Conservation (phyloP, 2,888 invertebrate species). For the Stenichneumon culpator region DNA sequence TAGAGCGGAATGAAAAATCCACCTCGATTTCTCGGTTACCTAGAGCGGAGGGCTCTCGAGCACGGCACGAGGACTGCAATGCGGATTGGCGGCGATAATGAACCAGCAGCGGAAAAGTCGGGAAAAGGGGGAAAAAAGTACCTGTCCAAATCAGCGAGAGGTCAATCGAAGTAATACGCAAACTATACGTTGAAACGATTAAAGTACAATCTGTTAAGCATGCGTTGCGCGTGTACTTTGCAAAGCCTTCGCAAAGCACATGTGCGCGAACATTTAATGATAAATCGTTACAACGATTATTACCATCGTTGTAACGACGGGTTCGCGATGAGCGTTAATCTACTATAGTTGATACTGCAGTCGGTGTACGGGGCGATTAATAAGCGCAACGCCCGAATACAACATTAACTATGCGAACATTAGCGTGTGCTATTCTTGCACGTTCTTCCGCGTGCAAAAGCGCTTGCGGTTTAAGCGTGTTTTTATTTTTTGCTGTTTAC, state of each 20-base stretch:
- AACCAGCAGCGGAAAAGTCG: conserved; percentile 36
- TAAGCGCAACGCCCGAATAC: background rate
- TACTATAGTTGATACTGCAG: conserved; percentile 7
- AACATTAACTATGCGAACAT: background rate
- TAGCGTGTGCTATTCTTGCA: background rate
- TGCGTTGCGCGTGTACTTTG: background rate
- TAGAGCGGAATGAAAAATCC: conserved; percentile 75
- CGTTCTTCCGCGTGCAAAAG: background rate
- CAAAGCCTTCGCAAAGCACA: background rate
- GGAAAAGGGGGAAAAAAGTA: conserved; percentile 1
- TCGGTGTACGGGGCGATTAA: conserved; percentile 7
- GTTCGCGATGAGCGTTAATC: background rate
- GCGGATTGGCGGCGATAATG: conserved; percentile 70
- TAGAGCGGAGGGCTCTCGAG: background rate
- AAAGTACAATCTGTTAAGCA: background rate
- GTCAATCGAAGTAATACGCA: conserved; percentile 1
- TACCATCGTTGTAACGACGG: background rate
- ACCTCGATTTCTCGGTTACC: conserved; percentile 50
- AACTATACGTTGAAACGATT: background rate
- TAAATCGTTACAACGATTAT: background rate
- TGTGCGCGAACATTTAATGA: background rate
- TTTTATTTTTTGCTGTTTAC: conserved; percentile 22
- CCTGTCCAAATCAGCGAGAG: background rate
- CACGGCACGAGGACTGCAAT: conserved; percentile 54
- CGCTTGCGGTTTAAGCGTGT: background rate